Evolutionary conservation across 2,888 invertebrate genomes (phyloP), one percentile per base, ranked within the genome.

Genomic region (Orthosia incerta): DNA sequence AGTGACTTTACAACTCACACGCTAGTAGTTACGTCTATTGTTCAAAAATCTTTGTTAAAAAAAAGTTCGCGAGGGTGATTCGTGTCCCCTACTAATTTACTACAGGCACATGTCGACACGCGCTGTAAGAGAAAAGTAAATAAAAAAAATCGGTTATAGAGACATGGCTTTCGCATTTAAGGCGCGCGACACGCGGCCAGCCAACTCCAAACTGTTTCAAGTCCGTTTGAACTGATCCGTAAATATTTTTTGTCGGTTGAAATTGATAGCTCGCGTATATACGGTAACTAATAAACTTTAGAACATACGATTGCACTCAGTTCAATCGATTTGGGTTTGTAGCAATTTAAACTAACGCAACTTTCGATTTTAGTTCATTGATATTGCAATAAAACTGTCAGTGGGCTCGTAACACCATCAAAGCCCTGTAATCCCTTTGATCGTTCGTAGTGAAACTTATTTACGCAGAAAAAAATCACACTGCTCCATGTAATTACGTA

Each of bases 61-160:
- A 94, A 91, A 95, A 92, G 83, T 84, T 92, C 89, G 94, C 94
- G 93, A 95, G 96, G 96, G 96, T 93, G 93, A 92, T 89, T 86
- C 85, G 87, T 90, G 91, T 93, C 96, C 96, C 95, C 91, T 93
- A 95, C 95, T 96, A 96, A 96, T 96, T 96, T 96, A 95, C 93
- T 92, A 88, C 91, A 90, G 91, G 95, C 96, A 94, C 95, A 95
- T 95, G 96, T 94, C 94, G 96, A 95, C 96, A 95, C 96, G 95
- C 94, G 95, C 90, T 91, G 86, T 82, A 83, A 90, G 91, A 94
- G 87, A 93, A 94, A 93, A 94, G 93, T 92, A 90, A 93, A 92
- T 92, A 89, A 93, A 94, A 94, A 94, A 94, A 91, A 90, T 85
- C 77, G 68, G 91, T 91, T 89, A 92, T 89, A 89, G 90, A 89